A percentile compares a stretch with the other conserved stretches of the same genome.
These are phyloP conservation scores for Ceyx cyanopectus DNA, from an alignment of 2,113 vertebrate species.

Conservation along the genomic window DNA sequence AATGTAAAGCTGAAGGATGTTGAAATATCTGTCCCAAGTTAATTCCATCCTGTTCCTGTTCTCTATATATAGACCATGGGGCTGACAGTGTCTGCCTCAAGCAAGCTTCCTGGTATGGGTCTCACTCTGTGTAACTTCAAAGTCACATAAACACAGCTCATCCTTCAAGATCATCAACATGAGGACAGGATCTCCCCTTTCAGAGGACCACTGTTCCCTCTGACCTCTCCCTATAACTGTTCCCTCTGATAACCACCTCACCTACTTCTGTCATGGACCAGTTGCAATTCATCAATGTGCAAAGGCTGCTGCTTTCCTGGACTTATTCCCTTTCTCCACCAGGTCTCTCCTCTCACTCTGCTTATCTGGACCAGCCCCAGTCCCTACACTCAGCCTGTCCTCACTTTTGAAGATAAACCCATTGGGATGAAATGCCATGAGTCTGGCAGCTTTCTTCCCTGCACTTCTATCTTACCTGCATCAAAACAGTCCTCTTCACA, in stretches of 20 bases:
- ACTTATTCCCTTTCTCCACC: neutral
- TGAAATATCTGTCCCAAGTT: slow-evolving; percentile 13
- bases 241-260: neutral
- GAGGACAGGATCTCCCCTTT: neutral
- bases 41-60: slow-evolving; percentile 20
- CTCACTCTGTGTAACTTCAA: neutral
- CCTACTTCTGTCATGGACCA: neutral
- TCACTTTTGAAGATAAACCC: neutral
- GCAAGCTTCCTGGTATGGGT: neutral
- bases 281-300: neutral
- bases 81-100: neutral
- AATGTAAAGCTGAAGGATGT: neutral
- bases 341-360: neutral
- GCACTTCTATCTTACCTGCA: neutral
- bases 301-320: neutral
- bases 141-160: neutral
- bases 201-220: neutral
- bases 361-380: neutral
- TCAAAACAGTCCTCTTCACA: neutral
- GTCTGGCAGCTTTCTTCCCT: neutral
- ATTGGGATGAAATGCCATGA: neutral
- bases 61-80: neutral
- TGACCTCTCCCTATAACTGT: neutral
- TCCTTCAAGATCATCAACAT: neutral
- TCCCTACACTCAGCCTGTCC: neutral